A percentile compares a stretch with the other conserved stretches of the same genome.
phyloP scores from a whole-genome alignment of 2,888 invertebrate genomes.

The Sminthurinus aureus region DNA sequence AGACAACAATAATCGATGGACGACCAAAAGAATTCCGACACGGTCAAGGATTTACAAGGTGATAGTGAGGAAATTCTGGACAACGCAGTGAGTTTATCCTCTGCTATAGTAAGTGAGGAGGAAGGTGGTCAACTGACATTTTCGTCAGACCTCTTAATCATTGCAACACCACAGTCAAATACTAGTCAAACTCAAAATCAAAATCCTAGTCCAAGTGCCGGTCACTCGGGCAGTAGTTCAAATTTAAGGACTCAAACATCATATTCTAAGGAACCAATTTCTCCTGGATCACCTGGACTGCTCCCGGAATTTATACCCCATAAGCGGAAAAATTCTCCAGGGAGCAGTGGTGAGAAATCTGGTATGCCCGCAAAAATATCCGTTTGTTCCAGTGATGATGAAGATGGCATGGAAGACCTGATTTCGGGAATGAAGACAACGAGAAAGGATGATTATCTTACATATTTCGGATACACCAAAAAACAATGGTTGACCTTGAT shows the following conservation, averaged over 20 bases:
- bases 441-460: constrained; percentile 14
- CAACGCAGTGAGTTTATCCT: constrained; percentile 19
- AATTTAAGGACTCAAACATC: neutral
- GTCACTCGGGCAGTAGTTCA: neutral
- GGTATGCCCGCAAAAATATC: constrained; percentile 1
- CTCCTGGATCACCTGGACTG: neutral
- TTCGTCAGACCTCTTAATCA: constrained; percentile 29
- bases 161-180: neutral
- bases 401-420: constrained; percentile 5
- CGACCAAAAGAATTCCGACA: too few relatives aligned
- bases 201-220: neutral
- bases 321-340: neutral
- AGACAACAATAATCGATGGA: too few relatives aligned
- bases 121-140: neutral
- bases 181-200: too few relatives aligned
- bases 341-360: neutral
- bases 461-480: constrained; percentile 36
- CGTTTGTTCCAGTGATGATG: neutral
- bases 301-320: neutral
- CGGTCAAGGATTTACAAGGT: neutral
- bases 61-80: constrained; percentile 33
- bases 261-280: neutral
- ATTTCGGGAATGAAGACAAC: neutral
- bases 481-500: constrained; percentile 80
- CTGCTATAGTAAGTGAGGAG: constrained; percentile 28